Evolutionary conservation across 2,113 vertebrate species (phyloP).

Genomic region (Coryphaenoides rupestris): DNA sequence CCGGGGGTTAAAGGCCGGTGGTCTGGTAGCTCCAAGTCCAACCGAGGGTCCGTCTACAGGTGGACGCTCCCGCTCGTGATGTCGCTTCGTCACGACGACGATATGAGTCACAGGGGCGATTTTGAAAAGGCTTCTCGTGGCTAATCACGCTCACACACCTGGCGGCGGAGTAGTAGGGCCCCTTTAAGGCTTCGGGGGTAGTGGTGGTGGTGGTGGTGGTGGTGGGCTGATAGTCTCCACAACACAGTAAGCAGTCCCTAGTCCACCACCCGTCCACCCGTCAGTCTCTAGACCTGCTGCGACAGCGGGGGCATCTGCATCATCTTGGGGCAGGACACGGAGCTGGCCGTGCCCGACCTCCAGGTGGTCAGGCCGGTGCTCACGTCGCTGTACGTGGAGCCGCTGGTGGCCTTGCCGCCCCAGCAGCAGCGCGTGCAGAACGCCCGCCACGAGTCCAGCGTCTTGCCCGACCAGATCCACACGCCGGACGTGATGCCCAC

Average conservation of each 20-base stretch:
- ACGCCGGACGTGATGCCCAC: constrained; percentile 98
- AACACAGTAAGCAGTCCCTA: too few relatives aligned
- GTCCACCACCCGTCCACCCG: constrained; percentile 57
- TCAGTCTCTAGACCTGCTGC: constrained; percentile 88
- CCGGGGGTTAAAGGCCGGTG: too few relatives aligned
- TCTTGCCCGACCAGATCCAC: constrained; percentile 98
- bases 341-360: constrained; percentile 96
- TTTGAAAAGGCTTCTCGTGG: too few relatives aligned
- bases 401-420: constrained; percentile 87
- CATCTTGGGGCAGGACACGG: constrained; percentile 95
- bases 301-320: constrained; percentile 99
- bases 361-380: constrained; percentile 95
- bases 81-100: too few relatives aligned
- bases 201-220: constrained; percentile 46
- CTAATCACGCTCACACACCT: too few relatives aligned
- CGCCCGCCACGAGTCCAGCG: constrained; percentile 92
- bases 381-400: constrained; percentile 95
- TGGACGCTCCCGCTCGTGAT: too few relatives aligned
- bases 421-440: constrained; percentile 96
- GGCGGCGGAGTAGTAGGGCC: too few relatives aligned
- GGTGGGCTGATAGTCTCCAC: constrained; percentile 62
- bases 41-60: too few relatives aligned
- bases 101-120: too few relatives aligned
- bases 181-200: constrained; percentile 39
- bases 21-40: too few relatives aligned